Base-by-base conservation (phyloP, 2,797 vertebrate genomes). In the Scleropages formosus region DNA sequence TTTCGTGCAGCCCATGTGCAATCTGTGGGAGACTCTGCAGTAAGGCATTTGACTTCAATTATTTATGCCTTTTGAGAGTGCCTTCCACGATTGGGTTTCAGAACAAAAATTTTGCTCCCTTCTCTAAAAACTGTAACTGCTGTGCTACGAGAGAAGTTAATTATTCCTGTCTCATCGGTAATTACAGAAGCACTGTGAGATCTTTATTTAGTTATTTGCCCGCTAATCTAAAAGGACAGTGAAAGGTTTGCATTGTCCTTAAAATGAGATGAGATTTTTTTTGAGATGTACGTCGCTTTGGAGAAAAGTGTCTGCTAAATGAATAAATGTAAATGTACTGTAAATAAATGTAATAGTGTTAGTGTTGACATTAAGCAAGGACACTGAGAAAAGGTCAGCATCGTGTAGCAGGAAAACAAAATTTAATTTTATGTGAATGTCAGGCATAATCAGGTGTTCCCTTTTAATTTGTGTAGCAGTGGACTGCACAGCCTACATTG, bases 401-500 rank as follows among this genome's bases (percentile, higher is more conserved):
- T 39, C 60, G 49, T 63, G 58, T 67, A 67, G 15, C 20, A 53
- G 65, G 58, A 69, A 78, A 73, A 75, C 53, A 58, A 70, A 74
- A 49, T 75, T 67, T 39, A 66, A 46, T 71, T 58, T 26, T 59
- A 26, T 60, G 74, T 80, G 85, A 90, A 88, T 89, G 88, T 87
- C 89, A 89, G 87, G 85, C 86, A 83, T 81, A 82, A 82, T 83
- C 46, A 51, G 68, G 79, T 86, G 83, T 85, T 85, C 81, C 85
- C 84, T 86, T 80, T 85, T 81, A 80, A 85, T 87, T 82, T 77
- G 74, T 78, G 11, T 84, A 77, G 69, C 60, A 80, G 82, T 82
- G n/a, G n/a, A n/a, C 59, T 70, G 7, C 47, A 22, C 60, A 27
- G 27, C 49, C 62, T 24, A 11, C 47, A 4, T 44, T 65, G 49